These are phyloP conservation scores for Axea sp. DNA, from an alignment of 2,888 invertebrate species.

Conservation along the genomic window DNA sequence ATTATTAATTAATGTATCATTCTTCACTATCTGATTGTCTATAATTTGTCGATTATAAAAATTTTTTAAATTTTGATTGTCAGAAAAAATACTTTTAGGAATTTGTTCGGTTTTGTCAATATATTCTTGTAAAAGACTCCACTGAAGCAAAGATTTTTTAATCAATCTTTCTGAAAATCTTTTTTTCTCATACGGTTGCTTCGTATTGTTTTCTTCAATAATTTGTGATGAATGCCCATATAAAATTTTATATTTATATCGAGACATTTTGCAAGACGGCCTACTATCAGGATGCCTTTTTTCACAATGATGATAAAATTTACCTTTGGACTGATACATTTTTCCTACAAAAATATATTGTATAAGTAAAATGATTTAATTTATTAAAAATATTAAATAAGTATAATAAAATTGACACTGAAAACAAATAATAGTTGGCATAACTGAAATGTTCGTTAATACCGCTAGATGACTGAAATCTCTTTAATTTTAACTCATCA, in stretches of 20 bases:
- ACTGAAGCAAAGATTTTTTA: neutral
- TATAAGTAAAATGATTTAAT: neutral
- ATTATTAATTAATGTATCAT: no score
- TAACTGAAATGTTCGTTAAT: no score
- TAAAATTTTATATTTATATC: conserved; percentile 9
- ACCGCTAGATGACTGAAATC: no score
- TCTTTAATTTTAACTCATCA: no score
- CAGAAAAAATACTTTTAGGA: neutral
- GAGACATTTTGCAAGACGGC: conserved; percentile 7
- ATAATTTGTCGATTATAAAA: no score
- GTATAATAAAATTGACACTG: no score
- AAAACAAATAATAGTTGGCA: no score
- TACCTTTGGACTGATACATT: conserved; percentile 4
- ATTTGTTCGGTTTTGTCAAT: neutral
- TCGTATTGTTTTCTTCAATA: neutral
- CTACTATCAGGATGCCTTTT: conserved; percentile 1
- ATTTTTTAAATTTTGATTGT: no score
- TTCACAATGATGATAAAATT: conserved; percentile 13
- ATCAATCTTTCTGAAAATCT: conserved; percentile 2
- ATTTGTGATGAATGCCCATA: neutral
- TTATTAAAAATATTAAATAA: neutral
- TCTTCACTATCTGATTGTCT: no score
- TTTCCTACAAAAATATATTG: neutral
- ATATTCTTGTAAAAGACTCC: neutral
- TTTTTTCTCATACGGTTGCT: neutral